Evolutionary conservation across 2,797 vertebrate genomes (phyloP), one percentile per base, ranked within the genome.

Genomic region (Chromis chromis): DNA sequence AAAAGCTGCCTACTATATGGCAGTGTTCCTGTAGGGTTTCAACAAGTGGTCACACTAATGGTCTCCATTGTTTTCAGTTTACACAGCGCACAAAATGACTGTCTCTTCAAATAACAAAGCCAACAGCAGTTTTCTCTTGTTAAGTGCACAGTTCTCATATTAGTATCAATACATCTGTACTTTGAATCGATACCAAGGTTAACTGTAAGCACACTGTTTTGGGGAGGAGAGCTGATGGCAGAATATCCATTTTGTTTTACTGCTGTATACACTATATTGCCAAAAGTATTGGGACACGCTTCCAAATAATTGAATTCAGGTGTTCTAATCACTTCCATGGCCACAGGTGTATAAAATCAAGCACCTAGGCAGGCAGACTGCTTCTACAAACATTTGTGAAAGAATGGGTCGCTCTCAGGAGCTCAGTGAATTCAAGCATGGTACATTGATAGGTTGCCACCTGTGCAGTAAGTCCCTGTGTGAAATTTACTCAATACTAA

Each of bases 11-110:
- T 25, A 22, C 52, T 57, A 3, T 58, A 31, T 61, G 53, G n/a
- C 55, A 46, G 42, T 59, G 52, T 65, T 73, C 70, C 49, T 79
- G 33, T 54, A 27, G 56, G 42, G 57, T 55, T 80, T 75, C 60
- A 79, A 82, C 82, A 87, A 83, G 76, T 79, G 84, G 70, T 56
- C 69, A 54, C n/a, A 46, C 65, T 72, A 42, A 82, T 70, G 22
- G 66, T 74, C 70, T 79, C 48, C 33, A 59, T 64, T 77, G 78
- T 85, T 88, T 89, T 80, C 67, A 75, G 76, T 87, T 89, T 76
- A 70, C 65, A 58, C 65, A 58, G 27, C 60, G 49, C 28, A 40
- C 10, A 50, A 48, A 68, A 63, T 27, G 40, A 44, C 52, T 25
- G 1, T 27, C 40, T 62, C 28, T 78, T 66, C 53, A 70, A 28